Conservation (phyloP, 2,113 vertebrate genomes). For the Eretmochelys imbricata region DNA sequence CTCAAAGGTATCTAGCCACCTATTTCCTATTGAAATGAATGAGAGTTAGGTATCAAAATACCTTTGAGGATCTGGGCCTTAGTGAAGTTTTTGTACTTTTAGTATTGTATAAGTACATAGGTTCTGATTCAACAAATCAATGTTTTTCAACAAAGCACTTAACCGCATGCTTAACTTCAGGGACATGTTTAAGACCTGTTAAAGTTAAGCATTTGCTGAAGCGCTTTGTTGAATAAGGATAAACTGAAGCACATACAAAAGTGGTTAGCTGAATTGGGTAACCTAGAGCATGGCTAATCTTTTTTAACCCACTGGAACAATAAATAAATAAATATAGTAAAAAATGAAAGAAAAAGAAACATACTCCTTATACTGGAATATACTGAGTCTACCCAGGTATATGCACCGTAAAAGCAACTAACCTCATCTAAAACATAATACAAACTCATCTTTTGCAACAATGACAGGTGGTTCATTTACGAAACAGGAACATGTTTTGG, state of each 20-base stretch:
- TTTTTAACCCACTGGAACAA: neutral
- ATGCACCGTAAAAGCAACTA: neutral
- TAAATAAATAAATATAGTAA: neutral
- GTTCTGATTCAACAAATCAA: neutral
- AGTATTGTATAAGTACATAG: neutral
- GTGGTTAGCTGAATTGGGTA: neutral
- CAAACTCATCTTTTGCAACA: neutral
- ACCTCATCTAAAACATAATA: neutral
- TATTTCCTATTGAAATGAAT: neutral
- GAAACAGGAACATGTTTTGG: neutral
- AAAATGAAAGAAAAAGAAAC: conserved; percentile 10
- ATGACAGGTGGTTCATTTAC: neutral
- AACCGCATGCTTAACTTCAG: neutral
- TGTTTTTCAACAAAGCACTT: neutral
- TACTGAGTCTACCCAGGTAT: neutral
- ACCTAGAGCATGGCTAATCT: neutral
- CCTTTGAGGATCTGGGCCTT: neutral
- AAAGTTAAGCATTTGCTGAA: neutral
- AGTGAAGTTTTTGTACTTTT: neutral
- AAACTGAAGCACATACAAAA: neutral
- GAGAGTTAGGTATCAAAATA: neutral
- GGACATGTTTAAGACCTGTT: neutral
- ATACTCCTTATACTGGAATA: conserved; percentile 17
- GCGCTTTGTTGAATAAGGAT: neutral
- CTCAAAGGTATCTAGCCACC: neutral